Conservation (phyloP, 2,113 vertebrate species). For the Corydoras sp. region DNA sequence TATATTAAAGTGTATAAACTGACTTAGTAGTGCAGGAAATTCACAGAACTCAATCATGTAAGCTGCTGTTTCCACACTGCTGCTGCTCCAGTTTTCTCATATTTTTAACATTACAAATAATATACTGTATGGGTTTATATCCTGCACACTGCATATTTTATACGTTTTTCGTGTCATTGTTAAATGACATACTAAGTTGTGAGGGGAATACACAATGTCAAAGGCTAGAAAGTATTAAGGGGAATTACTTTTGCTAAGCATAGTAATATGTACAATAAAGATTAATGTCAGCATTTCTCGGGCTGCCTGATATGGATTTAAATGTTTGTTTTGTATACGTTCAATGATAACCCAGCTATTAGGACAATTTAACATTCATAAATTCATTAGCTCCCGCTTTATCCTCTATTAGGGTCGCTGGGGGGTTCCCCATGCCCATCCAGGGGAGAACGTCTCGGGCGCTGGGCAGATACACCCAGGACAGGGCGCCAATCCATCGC, state of each 20-base stretch:
- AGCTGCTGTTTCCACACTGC: constrained; percentile 35
- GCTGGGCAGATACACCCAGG: too few species aligned
- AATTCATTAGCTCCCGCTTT: too few species aligned
- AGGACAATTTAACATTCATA: constrained; percentile 23
- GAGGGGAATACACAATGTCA: too few species aligned
- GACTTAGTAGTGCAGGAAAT: too few species aligned
- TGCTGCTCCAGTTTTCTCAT: constrained; percentile 1
- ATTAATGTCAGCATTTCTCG: constrained; percentile 18
- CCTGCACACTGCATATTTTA: constrained; percentile 16
- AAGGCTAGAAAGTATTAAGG: too few species aligned
- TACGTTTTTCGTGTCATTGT: background rate
- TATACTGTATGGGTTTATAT: constrained; percentile 24
- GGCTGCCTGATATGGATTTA: constrained; percentile 37
- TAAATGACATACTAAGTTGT: background rate
- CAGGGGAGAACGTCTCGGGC: too few species aligned
- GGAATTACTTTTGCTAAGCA: constrained; percentile 3
- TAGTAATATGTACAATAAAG: constrained; percentile 3
- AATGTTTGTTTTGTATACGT: constrained; percentile 43
- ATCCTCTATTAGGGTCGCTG: too few species aligned
- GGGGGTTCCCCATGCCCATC: too few species aligned
- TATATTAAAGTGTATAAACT: too few species aligned
- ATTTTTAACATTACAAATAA: constrained; percentile 27
- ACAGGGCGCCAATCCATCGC: too few species aligned
- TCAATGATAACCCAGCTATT: constrained; percentile 38
- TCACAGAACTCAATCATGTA: background rate